Conservation (phyloP, 2,797 vertebrate species). For the Parauchenoglanis punctatus region DNA sequence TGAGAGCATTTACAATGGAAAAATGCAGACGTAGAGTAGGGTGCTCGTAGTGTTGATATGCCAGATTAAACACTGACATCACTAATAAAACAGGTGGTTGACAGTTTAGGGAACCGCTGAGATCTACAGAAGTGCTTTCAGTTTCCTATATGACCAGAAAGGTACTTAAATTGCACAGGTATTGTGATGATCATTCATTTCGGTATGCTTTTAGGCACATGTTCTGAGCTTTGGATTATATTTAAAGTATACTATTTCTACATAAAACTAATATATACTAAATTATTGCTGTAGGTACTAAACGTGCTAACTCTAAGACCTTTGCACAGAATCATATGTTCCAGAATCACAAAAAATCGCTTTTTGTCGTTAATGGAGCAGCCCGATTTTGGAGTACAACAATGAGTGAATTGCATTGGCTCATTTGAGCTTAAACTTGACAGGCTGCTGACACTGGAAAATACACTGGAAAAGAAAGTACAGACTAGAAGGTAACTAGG, state of each 20-base stretch:
- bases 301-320: neutral
- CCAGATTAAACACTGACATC: constrained; percentile 51
- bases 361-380: neutral
- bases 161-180: constrained; percentile 1
- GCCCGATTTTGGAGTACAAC: neutral
- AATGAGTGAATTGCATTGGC: neutral
- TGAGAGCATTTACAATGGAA: constrained; percentile 34
- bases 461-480: neutral
- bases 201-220: neutral
- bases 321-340: neutral
- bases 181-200: neutral
- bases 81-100: constrained; percentile 35
- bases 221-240: neutral
- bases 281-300: neutral
- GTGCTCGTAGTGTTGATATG: constrained; percentile 28
- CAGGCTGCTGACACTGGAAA: neutral
- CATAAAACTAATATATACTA: neutral
- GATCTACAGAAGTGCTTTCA: neutral
- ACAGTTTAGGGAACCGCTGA: neutral
- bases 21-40: neutral
- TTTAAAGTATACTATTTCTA: neutral
- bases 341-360: neutral
- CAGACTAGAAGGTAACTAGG: neutral
- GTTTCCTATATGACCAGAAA: neutral
- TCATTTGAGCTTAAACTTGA: neutral